A percentile compares a stretch with the other conserved stretches of the same genome.
Conservation (phyloP, 92 coral and sea anemone genomes). For the Chrysogorgia sp. region DNA sequence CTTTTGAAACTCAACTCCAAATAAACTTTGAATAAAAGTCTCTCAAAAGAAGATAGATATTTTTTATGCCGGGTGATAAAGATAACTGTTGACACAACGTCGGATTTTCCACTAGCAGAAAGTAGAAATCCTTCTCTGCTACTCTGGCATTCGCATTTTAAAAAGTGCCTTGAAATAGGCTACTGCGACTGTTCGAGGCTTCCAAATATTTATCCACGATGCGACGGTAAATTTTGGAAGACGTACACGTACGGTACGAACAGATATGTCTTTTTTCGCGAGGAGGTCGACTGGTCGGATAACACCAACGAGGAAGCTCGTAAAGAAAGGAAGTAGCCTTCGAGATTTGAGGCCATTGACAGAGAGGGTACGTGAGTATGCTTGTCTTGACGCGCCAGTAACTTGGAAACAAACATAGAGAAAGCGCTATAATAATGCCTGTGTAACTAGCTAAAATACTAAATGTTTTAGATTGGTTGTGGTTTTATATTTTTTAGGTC, state of each 20-base stretch:
- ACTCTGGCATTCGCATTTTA: no score
- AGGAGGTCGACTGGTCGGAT: slow-evolving; percentile 38
- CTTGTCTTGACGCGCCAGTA: neutral
- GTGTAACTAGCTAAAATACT: slow-evolving; percentile 19
- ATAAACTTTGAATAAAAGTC: no score
- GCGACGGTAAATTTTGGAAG: neutral
- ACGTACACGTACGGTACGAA: neutral
- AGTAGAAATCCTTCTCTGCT: no score
- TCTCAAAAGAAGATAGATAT: no score
- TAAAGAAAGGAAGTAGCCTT: slow-evolving; percentile 92
- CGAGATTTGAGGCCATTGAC: slow-evolving; percentile 89
- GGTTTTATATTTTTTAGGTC: slow-evolving; percentile 56
- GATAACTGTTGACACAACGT: no score
- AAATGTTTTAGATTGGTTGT: slow-evolving; percentile 9
- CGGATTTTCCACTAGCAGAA: no score
- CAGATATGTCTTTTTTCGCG: slow-evolving; percentile 1
- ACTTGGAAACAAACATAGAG: neutral
- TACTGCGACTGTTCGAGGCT: neutral
- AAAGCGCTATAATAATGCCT: slow-evolving; percentile 4
- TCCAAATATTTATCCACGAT: neutral
- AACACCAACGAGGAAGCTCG: slow-evolving; percentile 88
- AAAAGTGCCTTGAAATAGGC: neutral
- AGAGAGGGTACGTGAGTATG: slow-evolving; percentile 73
- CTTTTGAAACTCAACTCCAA: no score
- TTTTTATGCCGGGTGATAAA: no score